Conservation (phyloP, 2,113 vertebrate species). For the Lycaon pictus region DNA sequence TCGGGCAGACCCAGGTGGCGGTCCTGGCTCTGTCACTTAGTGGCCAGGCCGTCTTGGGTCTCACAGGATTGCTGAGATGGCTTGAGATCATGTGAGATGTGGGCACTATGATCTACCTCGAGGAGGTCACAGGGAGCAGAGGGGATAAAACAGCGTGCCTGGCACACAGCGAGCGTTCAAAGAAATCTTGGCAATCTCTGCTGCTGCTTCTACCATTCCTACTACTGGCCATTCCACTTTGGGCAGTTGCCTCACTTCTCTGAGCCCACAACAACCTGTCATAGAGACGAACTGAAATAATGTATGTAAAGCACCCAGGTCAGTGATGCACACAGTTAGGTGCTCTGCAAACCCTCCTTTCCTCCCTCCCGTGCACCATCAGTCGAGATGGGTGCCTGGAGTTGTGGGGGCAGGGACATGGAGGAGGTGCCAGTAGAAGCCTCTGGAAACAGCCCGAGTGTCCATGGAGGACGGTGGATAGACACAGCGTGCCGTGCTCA, state of each 20-base stretch:
- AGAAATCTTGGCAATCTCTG: not conserved
- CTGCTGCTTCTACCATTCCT: not conserved
- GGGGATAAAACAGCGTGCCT: not conserved
- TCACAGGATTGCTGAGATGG: not conserved
- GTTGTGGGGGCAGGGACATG: not conserved
- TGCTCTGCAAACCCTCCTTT: not conserved
- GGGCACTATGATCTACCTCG: not conserved
- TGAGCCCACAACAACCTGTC: not conserved
- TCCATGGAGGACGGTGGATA: accelerated
- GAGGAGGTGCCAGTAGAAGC: too few relatives aligned
- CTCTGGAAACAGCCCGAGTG: not conserved
- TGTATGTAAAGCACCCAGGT: not conserved
- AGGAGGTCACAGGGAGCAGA: not conserved
- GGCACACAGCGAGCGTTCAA: not conserved
- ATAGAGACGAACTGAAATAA: not conserved
- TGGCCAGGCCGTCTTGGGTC: not conserved
- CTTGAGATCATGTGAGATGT: not conserved
- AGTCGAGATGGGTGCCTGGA: too few relatives aligned
- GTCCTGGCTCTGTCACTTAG: not conserved
- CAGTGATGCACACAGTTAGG: not conserved
- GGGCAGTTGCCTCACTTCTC: not conserved
- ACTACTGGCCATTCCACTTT: not conserved
- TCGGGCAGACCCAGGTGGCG: not conserved
- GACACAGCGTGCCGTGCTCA: accelerated
- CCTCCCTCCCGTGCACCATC: not conserved